These are phyloP conservation scores for Buathra laborator DNA, from an alignment of 2,888 invertebrate species.

Conservation along the genomic window DNA sequence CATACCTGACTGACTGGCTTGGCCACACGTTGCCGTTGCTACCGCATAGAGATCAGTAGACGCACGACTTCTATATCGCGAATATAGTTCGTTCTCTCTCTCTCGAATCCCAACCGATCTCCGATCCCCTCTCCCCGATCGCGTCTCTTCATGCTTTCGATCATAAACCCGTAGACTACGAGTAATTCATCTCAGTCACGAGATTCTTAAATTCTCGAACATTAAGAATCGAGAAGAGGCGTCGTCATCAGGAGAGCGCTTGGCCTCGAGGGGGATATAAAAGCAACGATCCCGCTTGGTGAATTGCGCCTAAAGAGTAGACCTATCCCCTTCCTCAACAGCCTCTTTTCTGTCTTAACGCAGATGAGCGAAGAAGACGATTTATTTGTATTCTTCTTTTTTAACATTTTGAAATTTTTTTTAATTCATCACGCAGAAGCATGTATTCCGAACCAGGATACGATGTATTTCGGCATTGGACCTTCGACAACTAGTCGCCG, in stretches of 20 bases:
- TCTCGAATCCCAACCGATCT: neutral
- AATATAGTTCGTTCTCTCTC: conserved; percentile 34
- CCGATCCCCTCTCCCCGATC: conserved; percentile 46
- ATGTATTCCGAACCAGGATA: conserved; percentile 13
- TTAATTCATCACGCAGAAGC: conserved; percentile 8
- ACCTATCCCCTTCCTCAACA: too few species aligned
- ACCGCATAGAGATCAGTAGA: conserved; percentile 69
- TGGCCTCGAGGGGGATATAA: conserved; percentile 29
- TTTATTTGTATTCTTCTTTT: conserved; percentile 2
- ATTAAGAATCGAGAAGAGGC: conserved; percentile 65
- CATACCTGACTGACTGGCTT: conserved; percentile 83
- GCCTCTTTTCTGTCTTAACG: neutral
- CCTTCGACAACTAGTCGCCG: neutral
- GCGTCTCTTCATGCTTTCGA: conserved; percentile 53
- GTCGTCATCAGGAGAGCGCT: conserved; percentile 2
- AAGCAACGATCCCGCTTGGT: conserved; percentile 26
- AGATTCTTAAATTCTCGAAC: conserved; percentile 74
- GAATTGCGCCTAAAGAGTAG: conserved; percentile 24
- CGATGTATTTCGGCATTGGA: conserved; percentile 5
- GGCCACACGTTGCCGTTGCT: conserved; percentile 62
- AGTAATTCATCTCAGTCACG: conserved; percentile 81
- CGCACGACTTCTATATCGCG: conserved; percentile 35
- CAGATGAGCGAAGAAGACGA: neutral
- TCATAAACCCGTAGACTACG: conserved; percentile 74
- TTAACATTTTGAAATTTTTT: neutral